Percentiles rank a stretch among this genome's conserved stretches.
These are phyloP conservation scores for Oceanites oceanicus DNA, from an alignment of 2,113 vertebrate species.

Conservation along the genomic window DNA sequence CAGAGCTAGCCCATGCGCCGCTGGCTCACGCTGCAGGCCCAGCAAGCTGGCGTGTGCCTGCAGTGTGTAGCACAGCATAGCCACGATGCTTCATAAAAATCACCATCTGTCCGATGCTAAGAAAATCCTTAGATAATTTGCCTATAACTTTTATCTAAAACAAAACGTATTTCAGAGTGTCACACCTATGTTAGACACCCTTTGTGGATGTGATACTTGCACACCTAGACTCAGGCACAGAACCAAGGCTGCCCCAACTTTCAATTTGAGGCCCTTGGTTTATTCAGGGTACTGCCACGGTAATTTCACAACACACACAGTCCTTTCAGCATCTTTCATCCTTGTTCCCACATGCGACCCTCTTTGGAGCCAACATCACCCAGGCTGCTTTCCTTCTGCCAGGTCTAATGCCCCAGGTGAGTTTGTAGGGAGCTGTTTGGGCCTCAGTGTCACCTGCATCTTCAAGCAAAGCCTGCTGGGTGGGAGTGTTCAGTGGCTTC, in stretches of 20 bases:
- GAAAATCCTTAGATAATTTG: background rate
- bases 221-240: background rate
- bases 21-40: background rate
- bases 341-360: background rate
- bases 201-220: too few species aligned
- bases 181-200: background rate
- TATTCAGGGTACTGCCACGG: background rate
- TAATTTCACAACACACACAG: accelerated
- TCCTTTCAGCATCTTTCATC: background rate
- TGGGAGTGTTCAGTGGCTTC: accelerated
- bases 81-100: background rate
- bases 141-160: background rate
- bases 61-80: background rate
- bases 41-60: background rate
- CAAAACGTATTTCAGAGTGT: background rate
- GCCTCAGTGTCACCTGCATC: background rate
- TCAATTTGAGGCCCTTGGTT: background rate
- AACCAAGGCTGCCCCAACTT: background rate
- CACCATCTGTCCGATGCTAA: background rate
- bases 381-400: background rate
- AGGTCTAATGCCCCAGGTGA: background rate
- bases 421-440: background rate
- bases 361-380: background rate
- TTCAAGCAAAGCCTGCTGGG: background rate
- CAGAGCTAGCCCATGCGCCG: background rate